Evolutionary conservation across 2,888 invertebrate genomes (phyloP).

Genomic region (Zootermopsis nevadensis): DNA sequence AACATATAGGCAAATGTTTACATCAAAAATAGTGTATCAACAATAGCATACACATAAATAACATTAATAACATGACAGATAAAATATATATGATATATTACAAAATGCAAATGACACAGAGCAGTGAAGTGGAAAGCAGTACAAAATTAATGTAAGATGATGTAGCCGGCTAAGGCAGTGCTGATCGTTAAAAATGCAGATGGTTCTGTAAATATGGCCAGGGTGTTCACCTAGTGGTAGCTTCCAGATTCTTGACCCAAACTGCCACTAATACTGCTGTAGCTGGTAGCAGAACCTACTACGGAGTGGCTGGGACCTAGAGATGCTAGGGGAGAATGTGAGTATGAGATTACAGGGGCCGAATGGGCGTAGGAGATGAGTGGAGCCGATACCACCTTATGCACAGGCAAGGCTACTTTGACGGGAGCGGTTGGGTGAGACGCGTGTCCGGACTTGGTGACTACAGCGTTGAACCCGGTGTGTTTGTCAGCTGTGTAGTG

Average conservation of each 20-base stretch:
- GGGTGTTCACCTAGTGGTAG: not conserved
- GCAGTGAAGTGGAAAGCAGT: no score
- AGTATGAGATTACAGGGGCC: not conserved
- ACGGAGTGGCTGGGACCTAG: not conserved
- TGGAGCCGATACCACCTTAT: not conserved
- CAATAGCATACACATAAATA: no score
- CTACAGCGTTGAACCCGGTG: constrained; percentile 67
- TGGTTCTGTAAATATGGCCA: no score
- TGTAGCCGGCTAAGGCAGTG: no score
- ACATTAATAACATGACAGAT: no score
- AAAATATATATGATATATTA: no score
- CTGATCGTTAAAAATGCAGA: no score
- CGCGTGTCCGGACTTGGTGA: constrained; percentile 70
- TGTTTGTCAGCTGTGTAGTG: constrained; percentile 69
- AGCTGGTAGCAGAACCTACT: constrained; percentile 1
- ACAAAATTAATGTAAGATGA: no score
- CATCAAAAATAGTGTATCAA: no score
- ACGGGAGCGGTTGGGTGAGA: constrained; percentile 64
- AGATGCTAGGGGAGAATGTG: not conserved
- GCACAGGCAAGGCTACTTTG: not conserved
- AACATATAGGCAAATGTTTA: no score
- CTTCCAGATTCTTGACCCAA: not conserved
- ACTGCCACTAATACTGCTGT: not conserved
- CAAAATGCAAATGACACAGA: no score
- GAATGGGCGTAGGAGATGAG: not conserved